A percentile compares a stretch with the other conserved stretches of the same genome.
Evolutionary conservation across 1,140 invertebrate species (phyloP).

Genomic region (Alviniconcha marisindica): DNA sequence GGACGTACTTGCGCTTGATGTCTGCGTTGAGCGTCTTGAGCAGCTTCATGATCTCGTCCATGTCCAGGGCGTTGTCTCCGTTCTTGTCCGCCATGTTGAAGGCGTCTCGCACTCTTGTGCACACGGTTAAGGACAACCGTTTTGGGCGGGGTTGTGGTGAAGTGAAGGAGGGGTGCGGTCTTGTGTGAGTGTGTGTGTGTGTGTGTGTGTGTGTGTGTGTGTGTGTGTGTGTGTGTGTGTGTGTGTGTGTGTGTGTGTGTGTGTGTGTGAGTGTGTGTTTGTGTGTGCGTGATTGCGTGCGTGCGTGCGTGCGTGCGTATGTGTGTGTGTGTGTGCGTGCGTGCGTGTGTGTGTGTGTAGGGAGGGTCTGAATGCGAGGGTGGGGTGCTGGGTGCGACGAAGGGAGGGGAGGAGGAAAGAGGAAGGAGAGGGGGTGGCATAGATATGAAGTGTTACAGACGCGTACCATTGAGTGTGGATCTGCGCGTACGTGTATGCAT

Average conservation of each 20-base stretch:
- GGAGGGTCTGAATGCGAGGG: too few species aligned
- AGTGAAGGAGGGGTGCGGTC: too few species aligned
- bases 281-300: background rate
- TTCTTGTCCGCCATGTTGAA: constrained; percentile 71
- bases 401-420: too few species aligned
- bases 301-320: constrained; percentile 3
- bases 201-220: background rate
- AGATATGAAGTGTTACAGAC: too few species aligned
- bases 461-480: too few species aligned
- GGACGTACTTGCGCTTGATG: constrained; percentile 67
- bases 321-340: background rate
- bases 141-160: too few species aligned
- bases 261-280: constrained; percentile 8
- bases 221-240: background rate
- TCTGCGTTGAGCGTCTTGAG: constrained; percentile 69
- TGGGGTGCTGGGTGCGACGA: too few species aligned
- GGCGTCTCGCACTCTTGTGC: constrained; percentile 65
- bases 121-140: background rate
- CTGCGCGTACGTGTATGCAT: too few species aligned
- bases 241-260: constrained; percentile 8
- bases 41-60: constrained; percentile 68
- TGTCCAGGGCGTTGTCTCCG: constrained; percentile 65
- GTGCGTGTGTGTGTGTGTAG: too few species aligned
- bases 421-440: too few species aligned
- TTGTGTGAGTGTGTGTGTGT: too few species aligned